Percentiles rank a stretch among this genome's conserved stretches.
phyloP scores from a whole-genome alignment of 2,113 vertebrate genomes.

The Dipodomys merriami region DNA sequence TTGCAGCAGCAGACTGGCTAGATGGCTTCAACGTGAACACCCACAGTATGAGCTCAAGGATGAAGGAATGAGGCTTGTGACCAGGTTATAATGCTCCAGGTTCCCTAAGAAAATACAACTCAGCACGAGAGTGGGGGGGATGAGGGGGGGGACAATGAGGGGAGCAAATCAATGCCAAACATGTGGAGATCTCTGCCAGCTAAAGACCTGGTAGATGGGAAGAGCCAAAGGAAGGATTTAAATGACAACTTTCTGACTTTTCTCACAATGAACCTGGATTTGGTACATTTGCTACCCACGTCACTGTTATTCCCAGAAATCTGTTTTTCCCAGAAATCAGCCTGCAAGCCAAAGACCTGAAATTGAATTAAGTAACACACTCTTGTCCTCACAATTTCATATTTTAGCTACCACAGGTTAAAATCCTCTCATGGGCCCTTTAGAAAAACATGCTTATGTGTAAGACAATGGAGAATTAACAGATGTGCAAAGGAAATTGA shows the following conservation, averaged over 20 bases:
- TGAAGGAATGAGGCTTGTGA: neutral
- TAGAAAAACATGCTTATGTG: neutral
- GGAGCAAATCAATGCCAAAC: neutral
- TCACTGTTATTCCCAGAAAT: neutral
- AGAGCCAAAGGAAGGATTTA: neutral
- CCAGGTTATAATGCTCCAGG: neutral
- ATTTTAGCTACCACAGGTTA: neutral
- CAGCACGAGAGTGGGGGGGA: neutral
- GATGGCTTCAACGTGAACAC: neutral
- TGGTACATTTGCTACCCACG: neutral
- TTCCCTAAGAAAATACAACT: neutral
- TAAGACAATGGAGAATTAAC: neutral
- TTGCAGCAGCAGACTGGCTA: neutral
- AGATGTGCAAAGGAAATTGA: conserved; percentile 25
- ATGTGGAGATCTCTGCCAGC: neutral
- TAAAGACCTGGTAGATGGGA: neutral
- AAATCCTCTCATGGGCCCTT: neutral
- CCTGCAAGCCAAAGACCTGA: neutral
- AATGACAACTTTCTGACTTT: neutral
- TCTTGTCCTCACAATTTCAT: neutral
- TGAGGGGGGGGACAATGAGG: neutral
- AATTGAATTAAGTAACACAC: neutral
- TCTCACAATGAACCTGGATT: neutral
- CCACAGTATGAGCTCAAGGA: neutral
- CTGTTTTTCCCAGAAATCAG: neutral